Base-by-base conservation (phyloP, 2,888 invertebrate genomes). In the Psylliodes chrysocephalus region DNA sequence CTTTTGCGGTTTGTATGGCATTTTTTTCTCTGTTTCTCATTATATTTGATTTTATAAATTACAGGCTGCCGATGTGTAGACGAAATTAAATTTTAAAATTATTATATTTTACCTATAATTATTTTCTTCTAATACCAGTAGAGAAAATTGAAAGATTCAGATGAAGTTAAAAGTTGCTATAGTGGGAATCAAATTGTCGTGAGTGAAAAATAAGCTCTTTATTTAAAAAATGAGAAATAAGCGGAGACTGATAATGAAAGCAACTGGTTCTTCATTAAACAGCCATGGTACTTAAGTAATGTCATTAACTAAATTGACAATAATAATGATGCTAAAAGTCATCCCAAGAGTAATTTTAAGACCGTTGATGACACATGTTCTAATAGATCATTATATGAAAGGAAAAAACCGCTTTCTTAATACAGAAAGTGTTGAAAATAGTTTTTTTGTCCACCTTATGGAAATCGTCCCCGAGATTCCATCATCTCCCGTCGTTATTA, bases 401-500 rank as follows among this genome's bases (percentile, higher is more conserved):
- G 63, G 64, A 68, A 70, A 71, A 69, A 56, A 64, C 57, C 55
- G 64, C 57, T 53, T 54, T 60, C 62, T 57, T 57, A 35, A 42
- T 10, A 52, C 54, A 51, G 51, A 56, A 64, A 64, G 64, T 56
- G 56, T 52, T 60, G 15, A 64, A 56, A 55, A 60, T 44, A 28
- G 44, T 71, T 71, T 72, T 69, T 69, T 71, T 70, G 66, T 69
- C 69, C 63, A 71, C 69, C 70, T 64, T 64, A 63, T 68, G 63
- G 62, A 66, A 68, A 69, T 70, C 63, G 12, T 57, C 57, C 46
- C 56, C 46, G 56, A 53, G 22, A 53, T 46, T 63, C 60, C 61
- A 63, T 67, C 62, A 67, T 67, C 64, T 69, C 60, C 69, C 71
- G 72, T 72, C 71, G 71, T 68, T n/a, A n/a, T 69, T 59, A n/a